Evolutionary conservation across 2,797 vertebrate species (phyloP), one percentile per base, ranked within the genome.

Genomic region (Ptychadena robeensis): DNA sequence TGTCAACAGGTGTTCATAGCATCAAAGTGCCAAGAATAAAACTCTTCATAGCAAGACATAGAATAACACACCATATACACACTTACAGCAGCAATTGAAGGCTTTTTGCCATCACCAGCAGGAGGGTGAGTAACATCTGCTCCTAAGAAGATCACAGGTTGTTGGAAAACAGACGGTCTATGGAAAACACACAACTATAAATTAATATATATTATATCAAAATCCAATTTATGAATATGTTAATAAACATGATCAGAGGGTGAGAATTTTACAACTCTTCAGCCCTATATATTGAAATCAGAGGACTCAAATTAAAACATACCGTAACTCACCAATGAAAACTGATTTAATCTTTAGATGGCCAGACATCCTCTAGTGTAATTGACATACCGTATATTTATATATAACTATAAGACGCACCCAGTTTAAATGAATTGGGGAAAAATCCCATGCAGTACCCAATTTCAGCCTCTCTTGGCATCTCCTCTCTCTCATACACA

Each of bases 131-230:
- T 99, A 88, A 99, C 98, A 86, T 99, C 98, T 10, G 98, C 98
- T 90, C 98, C 98, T 92, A 99, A 91, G 94, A 99, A 99, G 90
- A 99, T 99, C 88, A 99, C 96, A 76, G 98, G 98, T 95, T 99
- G 97, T 91, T 99, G 97, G 93, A 99, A 99, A 91, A 99, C 97
- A 92, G 98, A 95, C 88, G 94, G 94, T 91, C 94, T 95, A 92
- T 27, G 12, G 37, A 69, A 32, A 40, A 70, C 22, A 25, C 1
- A 38, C 10, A 82, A 10, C 31, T 28, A 31, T n/a, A 53, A 53
- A 6, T 6, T 10, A 30, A 0, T 30, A 30, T 28, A 66, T 12
- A 27, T 15, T 9, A 32, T n/a, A 18, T 34, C 34, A 5, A 67
- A 67, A 34, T n/a, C n/a, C 9, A 9, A 35, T 53, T 53, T 53